These are phyloP conservation scores for Microplitis manilae DNA, from an alignment of 2,888 invertebrate genomes.

Conservation along the genomic window DNA sequence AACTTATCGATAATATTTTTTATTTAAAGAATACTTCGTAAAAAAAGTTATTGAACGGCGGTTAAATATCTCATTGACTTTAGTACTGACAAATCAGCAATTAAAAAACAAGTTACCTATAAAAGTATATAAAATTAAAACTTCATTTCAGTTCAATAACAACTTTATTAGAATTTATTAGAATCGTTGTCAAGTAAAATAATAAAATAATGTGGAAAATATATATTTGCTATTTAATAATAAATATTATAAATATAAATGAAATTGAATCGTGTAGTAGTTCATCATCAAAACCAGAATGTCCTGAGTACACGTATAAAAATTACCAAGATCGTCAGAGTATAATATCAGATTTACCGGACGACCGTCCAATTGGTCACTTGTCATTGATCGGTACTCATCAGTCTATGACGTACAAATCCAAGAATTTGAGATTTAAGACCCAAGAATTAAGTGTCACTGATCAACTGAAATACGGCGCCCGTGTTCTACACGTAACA, in stretches of 20 bases:
- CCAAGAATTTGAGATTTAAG: background rate
- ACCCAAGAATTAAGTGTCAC: background rate
- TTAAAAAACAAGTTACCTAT: too few species aligned
- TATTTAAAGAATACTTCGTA: too few species aligned
- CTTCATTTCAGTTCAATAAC: too few species aligned
- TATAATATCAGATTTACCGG: background rate
- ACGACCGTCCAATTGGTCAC: background rate
- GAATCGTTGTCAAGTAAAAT: too few species aligned
- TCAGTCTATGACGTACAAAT: background rate
- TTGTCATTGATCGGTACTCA: background rate
- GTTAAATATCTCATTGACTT: too few species aligned
- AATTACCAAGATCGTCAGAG: background rate
- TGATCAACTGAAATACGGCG: background rate
- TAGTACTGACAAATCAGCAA: too few species aligned
- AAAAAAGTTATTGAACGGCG: too few species aligned
- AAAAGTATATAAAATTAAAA: too few species aligned
- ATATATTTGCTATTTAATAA: background rate
- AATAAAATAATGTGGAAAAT: too few species aligned
- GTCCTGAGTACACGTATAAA: background rate
- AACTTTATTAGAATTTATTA: too few species aligned
- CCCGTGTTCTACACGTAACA: background rate
- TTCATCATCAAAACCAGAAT: background rate
- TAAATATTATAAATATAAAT: background rate
- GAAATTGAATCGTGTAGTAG: background rate
- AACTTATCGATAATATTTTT: too few species aligned